A percentile compares a stretch with the other conserved stretches of the same genome.
Conservation (phyloP, 2,113 vertebrate genomes). For the Tamias sibiricus region DNA sequence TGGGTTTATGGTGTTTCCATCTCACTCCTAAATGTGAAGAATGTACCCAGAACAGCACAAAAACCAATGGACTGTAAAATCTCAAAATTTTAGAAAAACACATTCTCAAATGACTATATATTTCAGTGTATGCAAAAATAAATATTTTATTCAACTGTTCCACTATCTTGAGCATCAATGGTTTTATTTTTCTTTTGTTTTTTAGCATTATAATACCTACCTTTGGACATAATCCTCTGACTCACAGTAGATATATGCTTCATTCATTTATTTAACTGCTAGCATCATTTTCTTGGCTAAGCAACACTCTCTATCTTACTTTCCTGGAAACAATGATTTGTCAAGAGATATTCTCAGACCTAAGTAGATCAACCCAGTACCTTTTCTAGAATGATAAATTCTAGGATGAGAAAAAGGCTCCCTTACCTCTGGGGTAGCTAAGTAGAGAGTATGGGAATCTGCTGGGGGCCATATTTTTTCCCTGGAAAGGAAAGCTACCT, state of each 20-base stretch:
- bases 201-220: background rate
- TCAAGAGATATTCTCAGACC: background rate
- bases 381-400: background rate
- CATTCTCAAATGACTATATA: background rate
- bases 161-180: background rate
- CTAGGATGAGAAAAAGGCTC: background rate
- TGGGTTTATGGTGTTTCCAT: background rate
- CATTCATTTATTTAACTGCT: background rate
- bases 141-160: background rate
- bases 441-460: background rate
- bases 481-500: background rate
- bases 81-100: background rate
- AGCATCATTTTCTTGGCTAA: background rate
- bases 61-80: background rate
- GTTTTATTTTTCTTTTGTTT: background rate
- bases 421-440: background rate
- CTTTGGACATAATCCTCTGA: background rate
- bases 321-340: slow-evolving; percentile 19
- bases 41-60: background rate
- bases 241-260: background rate
- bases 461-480: background rate
- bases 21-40: slow-evolving; percentile 3
- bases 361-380: background rate
- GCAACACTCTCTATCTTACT: background rate
- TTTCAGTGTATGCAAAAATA: background rate